These are phyloP conservation scores for Oreochromis spilurus DNA, from an alignment of 2,113 vertebrate genomes.

Conservation along the genomic window DNA sequence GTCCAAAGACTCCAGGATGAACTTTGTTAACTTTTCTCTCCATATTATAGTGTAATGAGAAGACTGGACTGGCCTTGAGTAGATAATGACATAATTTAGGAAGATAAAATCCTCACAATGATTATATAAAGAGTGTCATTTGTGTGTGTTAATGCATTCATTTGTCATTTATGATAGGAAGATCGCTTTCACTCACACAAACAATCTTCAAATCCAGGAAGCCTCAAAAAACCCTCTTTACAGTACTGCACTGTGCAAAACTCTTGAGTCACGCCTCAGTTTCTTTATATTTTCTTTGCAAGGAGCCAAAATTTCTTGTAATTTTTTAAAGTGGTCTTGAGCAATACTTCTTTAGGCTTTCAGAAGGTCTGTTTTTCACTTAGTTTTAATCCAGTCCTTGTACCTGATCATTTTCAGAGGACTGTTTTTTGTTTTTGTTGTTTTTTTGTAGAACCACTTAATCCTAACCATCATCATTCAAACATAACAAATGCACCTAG, in stretches of 20 bases:
- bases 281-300: background rate
- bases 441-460: background rate
- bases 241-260: background rate
- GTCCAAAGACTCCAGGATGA: background rate
- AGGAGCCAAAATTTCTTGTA: background rate
- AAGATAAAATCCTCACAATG: background rate
- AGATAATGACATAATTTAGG: background rate
- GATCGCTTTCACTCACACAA: background rate
- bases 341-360: background rate
- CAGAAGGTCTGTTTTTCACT: background rate
- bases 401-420: background rate
- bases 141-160: background rate
- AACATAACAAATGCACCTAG: background rate
- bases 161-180: background rate
- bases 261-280: background rate
- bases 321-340: background rate
- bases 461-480: background rate
- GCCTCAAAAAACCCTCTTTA: background rate
- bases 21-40: background rate
- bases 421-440: background rate
- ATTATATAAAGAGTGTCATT: background rate
- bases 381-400: background rate
- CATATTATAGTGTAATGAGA: slow-evolving; percentile 1
- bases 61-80: background rate
- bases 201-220: background rate